Evolutionary conservation across 2,888 invertebrate genomes (phyloP).

Genomic region (Spodoptera picta): DNA sequence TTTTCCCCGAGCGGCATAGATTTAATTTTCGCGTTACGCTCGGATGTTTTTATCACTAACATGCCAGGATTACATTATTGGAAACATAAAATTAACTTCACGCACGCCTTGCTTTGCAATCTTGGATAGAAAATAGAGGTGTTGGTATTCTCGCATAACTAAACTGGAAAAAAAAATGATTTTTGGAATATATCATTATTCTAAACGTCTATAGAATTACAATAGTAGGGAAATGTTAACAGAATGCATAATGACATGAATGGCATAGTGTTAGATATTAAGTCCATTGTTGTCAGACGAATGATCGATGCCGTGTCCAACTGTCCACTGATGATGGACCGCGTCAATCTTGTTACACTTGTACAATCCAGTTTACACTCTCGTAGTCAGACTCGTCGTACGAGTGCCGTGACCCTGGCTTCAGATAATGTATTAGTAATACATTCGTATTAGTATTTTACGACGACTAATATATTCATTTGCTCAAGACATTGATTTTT

Average conservation of each 20-base stretch:
- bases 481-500: conserved; percentile 6
- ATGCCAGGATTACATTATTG: conserved; percentile 46
- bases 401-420: conserved; percentile 51
- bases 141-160: too few species aligned
- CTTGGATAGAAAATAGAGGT: too few species aligned
- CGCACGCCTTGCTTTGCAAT: too few species aligned
- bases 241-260: conserved; percentile 4
- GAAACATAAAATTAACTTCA: conserved; percentile 5
- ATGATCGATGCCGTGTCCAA: conserved; percentile 26
- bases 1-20: conserved; percentile 57
- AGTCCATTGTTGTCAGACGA: conserved; percentile 22
- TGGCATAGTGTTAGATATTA: conserved; percentile 15
- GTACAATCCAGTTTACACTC: conserved; percentile 48
- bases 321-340: conserved; percentile 36
- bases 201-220: too few species aligned
- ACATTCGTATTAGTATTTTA: conserved; percentile 26
- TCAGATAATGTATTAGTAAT: conserved; percentile 23
- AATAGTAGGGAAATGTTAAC: not conserved
- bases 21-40: conserved; percentile 57
- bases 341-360: conserved; percentile 43
- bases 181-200: too few species aligned
- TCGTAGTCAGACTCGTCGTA: conserved; percentile 47
- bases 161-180: too few species aligned
- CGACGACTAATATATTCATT: conserved; percentile 15
- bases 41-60: conserved; percentile 45